Base-by-base conservation (phyloP, 2,113 vertebrate genomes). In the Larimichthys crocea region DNA sequence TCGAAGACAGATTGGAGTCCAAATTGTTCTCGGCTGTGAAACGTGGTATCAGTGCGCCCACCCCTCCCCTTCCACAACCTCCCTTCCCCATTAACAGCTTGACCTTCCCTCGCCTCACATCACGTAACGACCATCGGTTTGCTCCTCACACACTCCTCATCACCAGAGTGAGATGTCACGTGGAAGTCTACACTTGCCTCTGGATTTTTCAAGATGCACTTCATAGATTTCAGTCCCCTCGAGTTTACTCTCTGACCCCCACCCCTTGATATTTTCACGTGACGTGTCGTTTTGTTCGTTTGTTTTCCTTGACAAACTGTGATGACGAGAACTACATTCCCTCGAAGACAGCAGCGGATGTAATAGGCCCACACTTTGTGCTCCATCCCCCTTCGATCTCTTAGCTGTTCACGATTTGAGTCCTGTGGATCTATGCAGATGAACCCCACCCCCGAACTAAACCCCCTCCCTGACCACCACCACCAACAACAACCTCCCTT, bases 351-450 rank as follows among this genome's bases (percentile, higher is more conserved):
- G 87, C 83, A 83, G 82, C 74, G 80, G 84, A 91, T 88, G 84
- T 85, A 83, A 66, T 49, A 35, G 74, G 74, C 83, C 79, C 80
- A 81, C 82, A 69, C 56, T 82, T 76, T 55, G 68, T 65, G 67
- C 74, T 65, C 65, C 19, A 19, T 65, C 61, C 67, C 35, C 44
- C 75, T 60, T 56, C 17, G 3, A 69, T 79, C 70, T 83, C 76
- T 40, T 84, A 85, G 70, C 84, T 83, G 85, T 87, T 89, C 76
- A 80, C 31, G 64, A 81, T 91, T 76, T 74, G 87, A 89, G 88
- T 88, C 80, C 83, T 84, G 93, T 94, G 91, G 91, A 94, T 94
- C 94, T 94, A 94, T 94, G 94, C 94, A 93, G 91, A 94, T 86
- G 89, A 93, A 73, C 62, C 82, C 82, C 59, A 3, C 35, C 76